A percentile compares a stretch with the other conserved stretches of the same genome.
Evolutionary conservation across 2,888 invertebrate species (phyloP).

Genomic region (Tipula vernalis): DNA sequence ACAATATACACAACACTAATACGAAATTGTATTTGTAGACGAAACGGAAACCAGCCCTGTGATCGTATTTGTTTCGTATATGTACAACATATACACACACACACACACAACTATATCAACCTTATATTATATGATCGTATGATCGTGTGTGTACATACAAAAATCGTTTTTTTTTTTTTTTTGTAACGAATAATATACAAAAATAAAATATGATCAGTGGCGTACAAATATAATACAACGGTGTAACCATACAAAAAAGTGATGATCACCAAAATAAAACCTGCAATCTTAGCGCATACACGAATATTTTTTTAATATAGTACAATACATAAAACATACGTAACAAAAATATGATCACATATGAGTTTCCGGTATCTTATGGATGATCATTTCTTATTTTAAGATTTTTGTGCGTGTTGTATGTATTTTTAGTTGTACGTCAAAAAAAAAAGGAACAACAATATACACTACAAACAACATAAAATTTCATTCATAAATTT

Average conservation of each 20-base stretch:
- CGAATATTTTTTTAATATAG: not conserved
- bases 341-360: conserved; percentile 4
- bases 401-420: not conserved
- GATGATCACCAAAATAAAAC: not conserved
- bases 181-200: not conserved
- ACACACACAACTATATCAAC: not conserved
- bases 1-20: not conserved
- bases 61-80: not conserved
- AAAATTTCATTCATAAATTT: not conserved
- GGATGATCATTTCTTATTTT: not conserved
- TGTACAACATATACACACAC: not conserved
- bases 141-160: not conserved
- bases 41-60: not conserved
- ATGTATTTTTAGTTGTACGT: not conserved
- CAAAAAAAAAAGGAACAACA: not conserved
- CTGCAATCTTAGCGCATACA: not conserved
- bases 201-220: not conserved
- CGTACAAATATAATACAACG: too few species aligned
- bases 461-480: not conserved
- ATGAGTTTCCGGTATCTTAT: not conserved
- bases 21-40: not conserved
- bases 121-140: not conserved
- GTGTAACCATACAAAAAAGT: not conserved
- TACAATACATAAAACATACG: not conserved
- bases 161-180: not conserved